These are phyloP conservation scores for Puntigrus tetrazona DNA, from an alignment of 2,113 vertebrate genomes.

Conservation along the genomic window DNA sequence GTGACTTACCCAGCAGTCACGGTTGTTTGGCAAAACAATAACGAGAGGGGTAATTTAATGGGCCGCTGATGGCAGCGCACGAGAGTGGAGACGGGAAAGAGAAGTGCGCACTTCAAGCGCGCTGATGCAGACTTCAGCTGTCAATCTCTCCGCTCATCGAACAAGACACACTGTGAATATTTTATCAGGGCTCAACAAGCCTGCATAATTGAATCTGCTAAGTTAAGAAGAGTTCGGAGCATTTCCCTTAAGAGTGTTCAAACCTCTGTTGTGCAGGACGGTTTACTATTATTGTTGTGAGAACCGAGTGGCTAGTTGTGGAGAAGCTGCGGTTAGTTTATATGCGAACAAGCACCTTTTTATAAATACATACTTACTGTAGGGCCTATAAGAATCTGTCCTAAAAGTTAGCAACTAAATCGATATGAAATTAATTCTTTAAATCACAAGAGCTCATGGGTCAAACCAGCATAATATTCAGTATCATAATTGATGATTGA, in stretches of 20 bases:
- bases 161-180: slow-evolving; percentile 3
- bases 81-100: neutral
- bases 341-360: neutral
- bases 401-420: neutral
- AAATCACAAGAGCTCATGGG: neutral
- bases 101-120: neutral
- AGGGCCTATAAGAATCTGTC: neutral
- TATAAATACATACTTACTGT: neutral
- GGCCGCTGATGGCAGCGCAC: neutral
- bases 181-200: slow-evolving; percentile 14
- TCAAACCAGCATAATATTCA: neutral
- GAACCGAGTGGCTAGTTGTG: too few relatives aligned
- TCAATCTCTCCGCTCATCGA: neutral
- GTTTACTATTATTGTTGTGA: neutral
- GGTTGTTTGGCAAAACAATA: neutral
- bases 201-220: slow-evolving; percentile 23
- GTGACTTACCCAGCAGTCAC: slow-evolving; percentile 8
- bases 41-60: neutral
- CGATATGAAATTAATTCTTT: neutral
- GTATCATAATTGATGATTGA: neutral
- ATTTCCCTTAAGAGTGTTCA: neutral
- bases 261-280: neutral
- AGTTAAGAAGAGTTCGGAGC: neutral
- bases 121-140: slow-evolving; percentile 29
- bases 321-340: neutral